phyloP scores from a whole-genome alignment of 2,797 vertebrate species.

The Chanos chanos region DNA sequence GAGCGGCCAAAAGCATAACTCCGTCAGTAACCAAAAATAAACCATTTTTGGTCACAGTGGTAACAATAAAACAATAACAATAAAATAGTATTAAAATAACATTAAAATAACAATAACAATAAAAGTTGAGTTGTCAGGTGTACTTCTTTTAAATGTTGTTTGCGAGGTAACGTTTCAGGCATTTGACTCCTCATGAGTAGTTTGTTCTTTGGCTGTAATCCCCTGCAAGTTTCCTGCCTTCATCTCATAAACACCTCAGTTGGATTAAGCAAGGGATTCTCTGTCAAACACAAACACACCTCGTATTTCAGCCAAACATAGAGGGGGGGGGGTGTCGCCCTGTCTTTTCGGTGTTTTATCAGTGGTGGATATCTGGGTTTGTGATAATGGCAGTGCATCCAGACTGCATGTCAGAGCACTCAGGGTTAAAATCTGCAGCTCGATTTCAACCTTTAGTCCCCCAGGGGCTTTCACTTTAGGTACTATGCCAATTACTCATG shows the following conservation, averaged over 20 bases:
- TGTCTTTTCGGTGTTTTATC: too few species aligned
- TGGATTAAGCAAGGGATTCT: neutral
- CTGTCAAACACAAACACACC: slow-evolving; percentile 5
- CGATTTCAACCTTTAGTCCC: slow-evolving; percentile 17
- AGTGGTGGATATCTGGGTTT: slow-evolving; percentile 22
- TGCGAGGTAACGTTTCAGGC: too few species aligned
- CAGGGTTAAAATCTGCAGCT: slow-evolving; percentile 28
- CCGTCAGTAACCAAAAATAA: too few species aligned
- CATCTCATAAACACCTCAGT: neutral
- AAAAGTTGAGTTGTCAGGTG: too few species aligned
- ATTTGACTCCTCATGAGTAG: neutral
- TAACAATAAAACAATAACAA: too few species aligned
- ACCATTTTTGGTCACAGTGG: too few species aligned
- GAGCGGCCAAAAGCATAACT: too few species aligned
- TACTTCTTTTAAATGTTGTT: too few species aligned
- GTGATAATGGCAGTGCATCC: slow-evolving; percentile 31
- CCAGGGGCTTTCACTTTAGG: slow-evolving; percentile 41
- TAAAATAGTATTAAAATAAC: too few species aligned
- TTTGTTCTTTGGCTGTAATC: neutral
- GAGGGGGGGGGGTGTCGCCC: too few species aligned
- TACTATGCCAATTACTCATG: slow-evolving; percentile 20
- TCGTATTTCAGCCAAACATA: slow-evolving; percentile 6
- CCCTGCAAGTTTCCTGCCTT: neutral
- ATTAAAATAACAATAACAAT: too few species aligned
- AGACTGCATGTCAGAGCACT: slow-evolving; percentile 36